Percentiles rank a stretch among this genome's conserved stretches.
Evolutionary conservation across 2,113 vertebrate species (phyloP).

Genomic region (Narcine bancroftii): DNA sequence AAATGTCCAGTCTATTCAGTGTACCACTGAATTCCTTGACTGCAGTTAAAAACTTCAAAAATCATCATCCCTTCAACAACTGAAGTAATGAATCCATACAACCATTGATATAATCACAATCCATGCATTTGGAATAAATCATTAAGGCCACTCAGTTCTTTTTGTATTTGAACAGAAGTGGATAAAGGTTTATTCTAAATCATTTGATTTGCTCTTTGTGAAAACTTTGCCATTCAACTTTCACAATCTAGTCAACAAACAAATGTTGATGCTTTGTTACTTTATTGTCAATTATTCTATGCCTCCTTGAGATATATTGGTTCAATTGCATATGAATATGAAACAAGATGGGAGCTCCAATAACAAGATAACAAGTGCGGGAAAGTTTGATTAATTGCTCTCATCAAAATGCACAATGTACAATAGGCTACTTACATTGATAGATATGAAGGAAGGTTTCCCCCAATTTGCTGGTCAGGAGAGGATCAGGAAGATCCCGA

Average conservation of each 20-base stretch:
- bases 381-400: not conserved
- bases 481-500: constrained; percentile 87
- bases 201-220: not conserved
- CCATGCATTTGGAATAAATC: not conserved
- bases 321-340: not conserved
- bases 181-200: not conserved
- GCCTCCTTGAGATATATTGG: not conserved
- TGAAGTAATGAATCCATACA: not conserved
- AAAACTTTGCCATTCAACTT: not conserved
- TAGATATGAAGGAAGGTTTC: constrained; percentile 97
- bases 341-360: not conserved
- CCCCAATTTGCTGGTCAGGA: constrained; percentile 89
- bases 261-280: too few species aligned
- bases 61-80: not conserved
- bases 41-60: not conserved
- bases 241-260: not conserved
- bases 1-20: not conserved
- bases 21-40: not conserved
- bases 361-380: not conserved
- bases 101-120: not conserved
- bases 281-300: not conserved
- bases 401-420: not conserved
- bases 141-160: not conserved
- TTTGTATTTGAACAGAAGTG: not conserved
- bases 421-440: constrained; percentile 70